Base-by-base conservation (phyloP, 2,113 vertebrate species). In the Gnathonemus echidnorhynchus region DNA sequence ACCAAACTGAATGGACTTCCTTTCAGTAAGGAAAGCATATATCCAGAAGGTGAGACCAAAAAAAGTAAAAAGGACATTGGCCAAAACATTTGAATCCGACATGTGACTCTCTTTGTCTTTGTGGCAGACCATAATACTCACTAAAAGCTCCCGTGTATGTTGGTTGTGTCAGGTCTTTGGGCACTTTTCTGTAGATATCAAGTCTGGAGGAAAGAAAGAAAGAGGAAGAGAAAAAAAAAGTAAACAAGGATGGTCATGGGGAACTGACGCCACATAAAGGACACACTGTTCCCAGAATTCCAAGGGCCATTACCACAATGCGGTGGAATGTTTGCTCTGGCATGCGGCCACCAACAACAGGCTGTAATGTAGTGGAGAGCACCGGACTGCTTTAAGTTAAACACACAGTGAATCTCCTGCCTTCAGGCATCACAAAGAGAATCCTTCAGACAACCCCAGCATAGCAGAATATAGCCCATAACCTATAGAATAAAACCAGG, bases 171-270 rank as follows among this genome's bases (percentile, higher is more conserved):
- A 99, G 97, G 96, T 99, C 98, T 97, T 99, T 99, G 94, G 98
- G 98, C 92, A 99, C 98, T 96, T 99, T 99, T 96, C 98, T 97
- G 97, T 99, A 99, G 96, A 99, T 98, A 95, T 99, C 98, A 95
- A 99, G 98, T 96, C 98, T 99, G 90, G 3, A 86, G 10, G 96
- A 58, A 92, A 91, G 94, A 91, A 92, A 87, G 83, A 86, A 39
- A 91, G 85, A 92, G 80, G 86, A 87, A 58, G 87, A 46, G 42
- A 80, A 39, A 89, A 19, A 19, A 19, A 52, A 15, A 21, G 92
- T 94, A 94, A 95, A 95, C 92, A 95, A 58, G 90, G 24, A 24
- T 62, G 58, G 83, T 90, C n/a, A 24, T 88, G 89, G 87, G 91
- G 70, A 92, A 88, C 91, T 93, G 93, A 93, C 92, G 90, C 83